Conservation (phyloP, 2,113 vertebrate genomes). For the Solea senegalensis region DNA sequence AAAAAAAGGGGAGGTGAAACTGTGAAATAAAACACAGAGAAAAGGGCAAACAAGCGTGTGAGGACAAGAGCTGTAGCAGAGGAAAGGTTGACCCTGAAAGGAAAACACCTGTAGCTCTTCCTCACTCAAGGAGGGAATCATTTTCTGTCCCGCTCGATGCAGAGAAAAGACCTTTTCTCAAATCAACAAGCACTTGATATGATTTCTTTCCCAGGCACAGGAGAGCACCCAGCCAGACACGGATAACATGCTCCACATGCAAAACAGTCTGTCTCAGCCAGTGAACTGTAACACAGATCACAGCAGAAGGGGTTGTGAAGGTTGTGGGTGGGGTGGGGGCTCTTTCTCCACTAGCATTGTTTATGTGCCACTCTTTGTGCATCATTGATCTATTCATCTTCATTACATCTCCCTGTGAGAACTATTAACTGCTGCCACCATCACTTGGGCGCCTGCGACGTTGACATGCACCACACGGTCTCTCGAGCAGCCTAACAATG, state of each 20-base stretch:
- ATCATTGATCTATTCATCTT: constrained; percentile 76
- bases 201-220: constrained; percentile 6
- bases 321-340: constrained; percentile 10
- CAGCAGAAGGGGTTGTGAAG: constrained; percentile 28
- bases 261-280: constrained; percentile 35
- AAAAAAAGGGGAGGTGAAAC: constrained; percentile 39
- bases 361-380: constrained; percentile 60
- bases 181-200: constrained; percentile 12
- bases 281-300: constrained; percentile 21
- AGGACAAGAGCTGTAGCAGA: constrained; percentile 35
- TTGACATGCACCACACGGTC: constrained; percentile 53
- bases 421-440: constrained; percentile 70
- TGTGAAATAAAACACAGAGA: constrained; percentile 61
- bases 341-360: constrained; percentile 63
- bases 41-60: constrained; percentile 49
- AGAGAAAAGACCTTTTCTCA: not conserved
- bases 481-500: constrained; percentile 26
- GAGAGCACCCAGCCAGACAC: constrained; percentile 19
- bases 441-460: constrained; percentile 49
- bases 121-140: not conserved
- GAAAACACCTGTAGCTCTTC: constrained; percentile 24
- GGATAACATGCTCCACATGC: constrained; percentile 41
- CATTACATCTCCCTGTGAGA: constrained; percentile 63
- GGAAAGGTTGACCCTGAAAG: constrained; percentile 21
- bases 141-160: constrained; percentile 3